Percentiles rank a stretch among this genome's conserved stretches.
phyloP scores from a whole-genome alignment of 2,797 vertebrate species.

The Phaenicophaeus curvirostris region DNA sequence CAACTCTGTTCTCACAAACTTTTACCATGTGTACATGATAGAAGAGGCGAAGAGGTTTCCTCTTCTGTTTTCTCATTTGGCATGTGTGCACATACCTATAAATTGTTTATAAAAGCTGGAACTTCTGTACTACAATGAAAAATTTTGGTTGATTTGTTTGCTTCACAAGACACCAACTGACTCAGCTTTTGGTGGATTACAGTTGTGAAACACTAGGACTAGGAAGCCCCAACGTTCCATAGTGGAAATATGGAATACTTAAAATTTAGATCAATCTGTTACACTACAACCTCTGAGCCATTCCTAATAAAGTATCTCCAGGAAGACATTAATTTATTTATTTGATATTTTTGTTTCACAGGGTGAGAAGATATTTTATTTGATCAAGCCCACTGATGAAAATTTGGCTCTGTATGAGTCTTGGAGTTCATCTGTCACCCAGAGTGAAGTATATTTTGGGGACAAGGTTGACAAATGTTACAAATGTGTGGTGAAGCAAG shows the following conservation, averaged over 20 bases:
- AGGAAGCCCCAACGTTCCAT: background rate
- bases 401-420: conserved; percentile 97
- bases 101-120: background rate
- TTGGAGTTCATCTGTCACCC: conserved; percentile 97
- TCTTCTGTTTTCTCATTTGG: background rate
- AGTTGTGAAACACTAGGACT: background rate
- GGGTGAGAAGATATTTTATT: conserved; percentile 98
- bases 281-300: too few species aligned
- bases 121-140: background rate
- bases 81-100: background rate
- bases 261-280: background rate
- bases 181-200: background rate
- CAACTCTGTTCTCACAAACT: background rate
- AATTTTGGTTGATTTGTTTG: background rate
- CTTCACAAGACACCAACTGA: background rate
- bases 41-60: background rate
- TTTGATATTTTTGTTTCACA: conserved; percentile 63
- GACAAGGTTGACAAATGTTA: conserved; percentile 97
- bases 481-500: conserved; percentile 93
- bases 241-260: background rate
- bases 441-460: conserved; percentile 98
- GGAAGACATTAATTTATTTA: background rate
- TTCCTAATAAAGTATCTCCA: background rate
- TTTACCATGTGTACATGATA: background rate
- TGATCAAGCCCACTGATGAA: conserved; percentile 94